Base-by-base conservation (phyloP, 1,140 invertebrate genomes). In the Rhagoletis pomonella region DNA sequence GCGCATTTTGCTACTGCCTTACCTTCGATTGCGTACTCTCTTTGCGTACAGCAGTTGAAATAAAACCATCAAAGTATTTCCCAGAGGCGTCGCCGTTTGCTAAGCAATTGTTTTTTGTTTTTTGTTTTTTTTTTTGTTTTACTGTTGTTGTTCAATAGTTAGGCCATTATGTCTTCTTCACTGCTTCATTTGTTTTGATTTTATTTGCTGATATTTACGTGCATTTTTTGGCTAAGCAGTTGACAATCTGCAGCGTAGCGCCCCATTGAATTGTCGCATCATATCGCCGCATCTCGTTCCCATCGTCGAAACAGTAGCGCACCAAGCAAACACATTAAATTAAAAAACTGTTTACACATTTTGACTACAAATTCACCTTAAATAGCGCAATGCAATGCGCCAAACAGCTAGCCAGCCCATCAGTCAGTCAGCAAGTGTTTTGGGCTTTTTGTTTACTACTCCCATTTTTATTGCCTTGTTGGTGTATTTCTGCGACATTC, bases 291-390 rank as follows among this genome's bases (percentile, higher is more conserved):
- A 81, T 81, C 73, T 81, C 73, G 47, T 81, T 81, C 73, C 73
- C 73, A 81, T 55, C n/a, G n/a, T n/a, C 44, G 50, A 81, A 81
- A 85, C 84, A 60, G 84, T 85, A 85, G 84, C 84, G 73, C 73
- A 81, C 73, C 73, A 81, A 81, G 47, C 44, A 81, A 81, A 81
- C 73, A 55, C 73, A 55, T 81, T 81, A 55, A 81, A 81, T 55
- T 55, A 81, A 81, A 69, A 81, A 81, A 81, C 73, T 81, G 12
- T 62, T 42, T 69, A 91, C 90, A 90, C 91, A 91, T 91, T 91
- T 91, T 91, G 91, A 91, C 91, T 91, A 91, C 91, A 89, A 91
- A 91, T 90, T 90, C 89, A 17, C 6, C 42, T 64, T 62, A 60
- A 85, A 85, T 85, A 62, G 84, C 84, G 12, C 39, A 85, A 17